Percentiles rank a stretch among this genome's conserved stretches.
Evolutionary conservation across 2,888 invertebrate genomes (phyloP).

Genomic region (Drosophila gaucha): DNA sequence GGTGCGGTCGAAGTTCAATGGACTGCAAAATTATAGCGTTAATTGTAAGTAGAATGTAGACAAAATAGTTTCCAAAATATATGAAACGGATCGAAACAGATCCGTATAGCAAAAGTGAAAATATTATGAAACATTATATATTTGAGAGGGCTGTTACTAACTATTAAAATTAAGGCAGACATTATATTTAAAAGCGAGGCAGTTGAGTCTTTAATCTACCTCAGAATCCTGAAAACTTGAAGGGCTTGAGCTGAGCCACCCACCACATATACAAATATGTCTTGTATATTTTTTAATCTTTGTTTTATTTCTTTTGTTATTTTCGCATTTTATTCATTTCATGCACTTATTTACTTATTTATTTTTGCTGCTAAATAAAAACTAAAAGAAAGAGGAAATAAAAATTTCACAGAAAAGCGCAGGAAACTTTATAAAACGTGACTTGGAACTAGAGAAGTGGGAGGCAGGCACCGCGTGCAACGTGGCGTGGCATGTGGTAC

Average conservation of each 20-base stretch:
- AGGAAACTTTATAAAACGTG: constrained; percentile 73
- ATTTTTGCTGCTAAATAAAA: constrained; percentile 3
- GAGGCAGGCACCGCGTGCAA: constrained; percentile 5
- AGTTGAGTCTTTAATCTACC: neutral
- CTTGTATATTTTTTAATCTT: constrained; percentile 8
- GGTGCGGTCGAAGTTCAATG: constrained; percentile 49
- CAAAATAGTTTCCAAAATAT: constrained; percentile 5
- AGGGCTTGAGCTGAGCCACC: neutral
- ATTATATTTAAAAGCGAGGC: too few relatives aligned
- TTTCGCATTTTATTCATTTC: constrained; percentile 17
- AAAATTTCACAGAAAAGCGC: constrained; percentile 34
- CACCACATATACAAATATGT: constrained; percentile 12
- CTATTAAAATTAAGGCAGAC: too few relatives aligned
- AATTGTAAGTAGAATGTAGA: constrained; percentile 7
- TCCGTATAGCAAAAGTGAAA: too few relatives aligned
- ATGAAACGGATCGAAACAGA: too few relatives aligned
- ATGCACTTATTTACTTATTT: constrained; percentile 16
- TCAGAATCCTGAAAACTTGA: neutral
- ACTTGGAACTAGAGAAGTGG: constrained; percentile 48
- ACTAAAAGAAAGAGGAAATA: constrained; percentile 22
- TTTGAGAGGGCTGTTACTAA: too few relatives aligned
- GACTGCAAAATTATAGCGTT: constrained; percentile 33
- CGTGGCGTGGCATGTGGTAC: constrained; percentile 8
- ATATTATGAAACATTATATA: too few relatives aligned
- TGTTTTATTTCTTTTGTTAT: constrained; percentile 34